Conservation (phyloP, 2,113 vertebrate genomes). For the Pomatorhinus ruficollis region DNA sequence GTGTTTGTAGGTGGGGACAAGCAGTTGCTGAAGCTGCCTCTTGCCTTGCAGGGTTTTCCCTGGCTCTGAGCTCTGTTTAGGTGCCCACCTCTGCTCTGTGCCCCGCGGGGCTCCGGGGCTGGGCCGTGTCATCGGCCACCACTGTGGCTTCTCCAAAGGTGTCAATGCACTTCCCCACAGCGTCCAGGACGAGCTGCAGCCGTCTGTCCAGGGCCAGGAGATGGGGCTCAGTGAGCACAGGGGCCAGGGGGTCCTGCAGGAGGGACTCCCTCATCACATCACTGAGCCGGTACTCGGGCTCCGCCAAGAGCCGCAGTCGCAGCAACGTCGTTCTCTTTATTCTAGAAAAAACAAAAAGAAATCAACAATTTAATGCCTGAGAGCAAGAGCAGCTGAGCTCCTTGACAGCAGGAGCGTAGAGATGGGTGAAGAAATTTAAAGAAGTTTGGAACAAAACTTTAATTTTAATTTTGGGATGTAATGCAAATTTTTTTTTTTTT, state of each 20-base stretch:
- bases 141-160: conserved; percentile 80
- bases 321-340: conserved; percentile 87
- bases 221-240: conserved; percentile 87
- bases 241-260: conserved; percentile 78
- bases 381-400: neutral
- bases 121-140: conserved; percentile 67
- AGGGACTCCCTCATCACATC: conserved; percentile 94
- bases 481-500: neutral
- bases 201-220: conserved; percentile 90
- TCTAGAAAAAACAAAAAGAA: conserved; percentile 64
- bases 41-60: neutral
- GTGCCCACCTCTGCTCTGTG: neutral
- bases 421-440: neutral
- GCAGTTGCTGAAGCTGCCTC: neutral
- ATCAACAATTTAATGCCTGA: neutral
- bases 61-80: neutral
- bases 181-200: conserved; percentile 78
- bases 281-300: conserved; percentile 81
- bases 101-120: rapidly evolving
- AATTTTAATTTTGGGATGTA: neutral
- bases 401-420: neutral
- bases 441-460: neutral
- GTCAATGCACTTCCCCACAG: conserved; percentile 78
- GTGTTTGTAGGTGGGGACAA: neutral
- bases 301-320: conserved; percentile 82